Percentiles rank a stretch among this genome's conserved stretches.
phyloP scores from a whole-genome alignment of 2,888 invertebrate genomes.

The Crematogaster levior region DNA sequence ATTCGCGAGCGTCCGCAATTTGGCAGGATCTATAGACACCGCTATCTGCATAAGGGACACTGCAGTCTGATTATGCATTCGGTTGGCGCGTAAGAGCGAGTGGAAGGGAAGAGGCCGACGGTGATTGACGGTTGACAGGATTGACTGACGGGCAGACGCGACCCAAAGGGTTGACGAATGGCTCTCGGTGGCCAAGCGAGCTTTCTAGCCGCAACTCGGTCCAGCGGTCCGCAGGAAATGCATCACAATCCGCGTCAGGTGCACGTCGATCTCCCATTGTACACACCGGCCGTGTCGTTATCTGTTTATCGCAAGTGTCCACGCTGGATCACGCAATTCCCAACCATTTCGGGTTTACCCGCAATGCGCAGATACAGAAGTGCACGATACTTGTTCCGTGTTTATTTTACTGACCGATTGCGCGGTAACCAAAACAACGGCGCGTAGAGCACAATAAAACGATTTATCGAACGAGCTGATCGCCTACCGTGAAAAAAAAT shows the following conservation, averaged over 20 bases:
- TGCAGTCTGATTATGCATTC: constrained; percentile 76
- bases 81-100: constrained; percentile 60
- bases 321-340: constrained; percentile 56
- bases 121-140: constrained; percentile 80
- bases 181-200: constrained; percentile 71
- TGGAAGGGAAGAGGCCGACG: constrained; percentile 82
- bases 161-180: constrained; percentile 82
- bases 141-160: constrained; percentile 79
- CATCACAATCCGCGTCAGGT: constrained; percentile 76
- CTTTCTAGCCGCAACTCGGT: constrained; percentile 51
- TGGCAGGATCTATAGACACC: constrained; percentile 56
- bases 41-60: constrained; percentile 66
- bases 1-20: constrained; percentile 55
- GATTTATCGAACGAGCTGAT: constrained; percentile 16
- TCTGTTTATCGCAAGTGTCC: constrained; percentile 61
- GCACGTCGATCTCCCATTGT: constrained; percentile 65
- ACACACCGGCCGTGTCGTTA: constrained; percentile 53
- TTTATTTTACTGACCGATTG: constrained; percentile 51
- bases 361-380: constrained; percentile 38
- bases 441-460: constrained; percentile 15
- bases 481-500: background rate
- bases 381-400: constrained; percentile 41
- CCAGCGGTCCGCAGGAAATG: constrained; percentile 72
- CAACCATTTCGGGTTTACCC: constrained; percentile 54
- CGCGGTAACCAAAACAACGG: constrained; percentile 30